Conservation (phyloP, 2,113 vertebrate genomes). For the Ardeotis arabs region DNA sequence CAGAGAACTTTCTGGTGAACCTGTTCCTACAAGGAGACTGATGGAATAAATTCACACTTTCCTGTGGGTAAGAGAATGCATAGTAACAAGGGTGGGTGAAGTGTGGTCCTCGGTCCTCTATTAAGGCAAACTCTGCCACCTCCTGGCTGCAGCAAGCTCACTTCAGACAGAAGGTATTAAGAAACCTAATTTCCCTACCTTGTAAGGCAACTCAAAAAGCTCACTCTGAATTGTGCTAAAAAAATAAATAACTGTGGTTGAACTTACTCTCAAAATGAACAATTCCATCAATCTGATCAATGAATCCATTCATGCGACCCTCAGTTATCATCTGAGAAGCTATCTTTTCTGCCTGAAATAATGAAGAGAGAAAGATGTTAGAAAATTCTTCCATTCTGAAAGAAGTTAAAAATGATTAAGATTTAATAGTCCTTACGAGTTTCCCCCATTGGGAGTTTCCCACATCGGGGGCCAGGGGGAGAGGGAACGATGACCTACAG, state of each 20-base stretch:
- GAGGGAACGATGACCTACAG: not conserved
- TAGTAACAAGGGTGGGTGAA: not conserved
- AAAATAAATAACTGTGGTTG: no score
- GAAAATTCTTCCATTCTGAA: not conserved
- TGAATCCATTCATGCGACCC: constrained; percentile 98
- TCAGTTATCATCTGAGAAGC: constrained; percentile 99
- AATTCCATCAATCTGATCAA: constrained; percentile 98
- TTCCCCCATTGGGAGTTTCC: no score
- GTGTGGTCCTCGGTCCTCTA: fast-evolving
- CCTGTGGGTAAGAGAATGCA: not conserved
- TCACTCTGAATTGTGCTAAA: not conserved
- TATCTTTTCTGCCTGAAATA: constrained; percentile 93
- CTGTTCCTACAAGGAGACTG: not conserved
- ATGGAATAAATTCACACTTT: not conserved
- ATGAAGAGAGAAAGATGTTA: not conserved
- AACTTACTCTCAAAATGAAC: constrained; percentile 98
- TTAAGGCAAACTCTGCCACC: constrained; percentile 15
- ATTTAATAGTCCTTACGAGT: not conserved
- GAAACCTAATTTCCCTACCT: not conserved
- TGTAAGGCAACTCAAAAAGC: not conserved
- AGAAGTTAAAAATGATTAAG: not conserved
- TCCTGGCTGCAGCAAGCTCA: not conserved
- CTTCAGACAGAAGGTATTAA: not conserved
- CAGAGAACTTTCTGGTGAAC: not conserved
- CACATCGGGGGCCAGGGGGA: no score